A percentile compares a stretch with the other conserved stretches of the same genome.
Conservation (phyloP, 2,113 vertebrate species). For the Sturnira hondurensis region DNA sequence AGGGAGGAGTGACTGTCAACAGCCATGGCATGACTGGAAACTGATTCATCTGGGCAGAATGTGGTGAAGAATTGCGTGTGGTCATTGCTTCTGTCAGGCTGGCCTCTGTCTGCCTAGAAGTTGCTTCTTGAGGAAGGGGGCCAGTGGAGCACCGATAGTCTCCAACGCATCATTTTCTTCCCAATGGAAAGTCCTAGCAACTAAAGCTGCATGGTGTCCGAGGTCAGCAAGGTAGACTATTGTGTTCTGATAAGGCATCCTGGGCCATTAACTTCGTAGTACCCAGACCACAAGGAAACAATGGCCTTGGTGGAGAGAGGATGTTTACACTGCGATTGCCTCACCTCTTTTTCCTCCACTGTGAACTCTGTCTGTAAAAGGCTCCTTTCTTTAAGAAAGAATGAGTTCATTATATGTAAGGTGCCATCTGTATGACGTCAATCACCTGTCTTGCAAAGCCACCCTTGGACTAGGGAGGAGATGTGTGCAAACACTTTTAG, state of each 20-base stretch:
- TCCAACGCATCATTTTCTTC: neutral
- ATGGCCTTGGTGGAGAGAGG: constrained; percentile 38
- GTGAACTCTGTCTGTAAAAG: constrained; percentile 50
- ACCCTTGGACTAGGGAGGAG: constrained; percentile 56
- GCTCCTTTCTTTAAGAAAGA: constrained; percentile 63
- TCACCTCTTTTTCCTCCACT: neutral
- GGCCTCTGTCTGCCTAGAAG: constrained; percentile 19
- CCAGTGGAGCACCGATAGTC: neutral
- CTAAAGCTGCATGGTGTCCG: neutral
- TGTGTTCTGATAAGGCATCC: neutral
- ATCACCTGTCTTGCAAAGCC: constrained; percentile 55
- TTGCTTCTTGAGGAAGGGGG: neutral
- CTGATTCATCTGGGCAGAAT: constrained; percentile 41
- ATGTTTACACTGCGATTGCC: neutral
- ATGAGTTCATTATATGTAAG: constrained; percentile 65
- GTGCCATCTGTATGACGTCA: constrained; percentile 53
- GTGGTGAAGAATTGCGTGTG: constrained; percentile 44
- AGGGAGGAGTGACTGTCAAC: constrained; percentile 17
- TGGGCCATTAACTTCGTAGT: constrained; percentile 16
- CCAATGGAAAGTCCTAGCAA: neutral
- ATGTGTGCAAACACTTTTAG: constrained; percentile 29
- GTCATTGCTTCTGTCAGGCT: neutral
- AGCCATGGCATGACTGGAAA: constrained; percentile 42
- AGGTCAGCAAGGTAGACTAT: neutral
- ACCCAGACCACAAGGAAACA: neutral